Base-by-base conservation (phyloP, 2,797 vertebrate species). In the Anableps anableps region DNA sequence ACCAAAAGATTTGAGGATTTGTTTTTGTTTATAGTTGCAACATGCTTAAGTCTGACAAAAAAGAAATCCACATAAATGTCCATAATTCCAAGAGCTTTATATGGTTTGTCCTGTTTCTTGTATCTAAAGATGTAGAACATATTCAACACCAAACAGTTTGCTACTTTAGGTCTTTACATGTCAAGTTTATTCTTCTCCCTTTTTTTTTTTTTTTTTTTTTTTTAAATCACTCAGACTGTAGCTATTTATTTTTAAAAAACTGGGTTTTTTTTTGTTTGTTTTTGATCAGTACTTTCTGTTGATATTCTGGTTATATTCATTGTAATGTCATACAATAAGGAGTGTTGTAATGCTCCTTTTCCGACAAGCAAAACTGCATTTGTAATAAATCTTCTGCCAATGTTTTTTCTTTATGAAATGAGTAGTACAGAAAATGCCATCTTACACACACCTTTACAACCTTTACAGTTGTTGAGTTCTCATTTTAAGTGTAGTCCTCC, bases 221-320 rank as follows among this genome's bases (percentile, higher is more conserved):
- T 91, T 86, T 81, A 88, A 88, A 80, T 78, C 80, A 84, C 79
- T 89, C 81, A 80, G 74, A 86, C 87, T 92, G 86, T 86, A 74
- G 71, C 85, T 93, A 94, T 95, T 94, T 95, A 93, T 93, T 95
- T 93, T 91, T 92, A 55, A 84, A 86, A 36, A 68, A 68, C 87
- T 90, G 0, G 16, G 77, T 76, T 29, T 48, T 72, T 75, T 60
- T 10, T 50, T 41, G 0, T 36, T 58, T 17, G 14, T 21, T 72
- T 78, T 79, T 75, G 10, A 68, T 48, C 64, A 38, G 53, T 62
- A 41, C 50, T 78, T 81, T 70, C 72, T 75, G 23, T 64, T 58
- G 10, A 74, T 48, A 50, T 29, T 36, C 41, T 47, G 55, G 43
- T 79, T 76, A 8, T 79, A 43, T 78, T 50, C 72, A 17, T 75